These are phyloP conservation scores for Drosophila pullipes DNA, from an alignment of 2,888 invertebrate genomes.

Conservation along the genomic window DNA sequence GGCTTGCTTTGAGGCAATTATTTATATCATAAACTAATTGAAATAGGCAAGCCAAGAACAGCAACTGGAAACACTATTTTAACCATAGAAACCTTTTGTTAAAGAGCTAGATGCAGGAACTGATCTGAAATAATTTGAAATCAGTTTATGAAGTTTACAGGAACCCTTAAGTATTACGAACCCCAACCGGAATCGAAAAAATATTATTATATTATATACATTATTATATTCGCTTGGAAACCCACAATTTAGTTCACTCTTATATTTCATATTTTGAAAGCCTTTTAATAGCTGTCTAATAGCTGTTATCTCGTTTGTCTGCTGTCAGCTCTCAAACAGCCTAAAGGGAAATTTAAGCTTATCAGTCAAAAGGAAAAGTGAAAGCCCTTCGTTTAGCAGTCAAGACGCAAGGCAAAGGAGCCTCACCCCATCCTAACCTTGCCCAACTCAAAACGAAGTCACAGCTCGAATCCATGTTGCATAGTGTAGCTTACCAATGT, in stretches of 20 bases:
- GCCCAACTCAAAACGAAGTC: conserved; percentile 1
- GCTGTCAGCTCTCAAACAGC: neutral
- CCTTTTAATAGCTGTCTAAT: neutral
- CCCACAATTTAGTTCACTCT: neutral
- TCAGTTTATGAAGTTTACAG: neutral
- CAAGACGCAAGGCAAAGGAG: neutral
- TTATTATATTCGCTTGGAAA: neutral
- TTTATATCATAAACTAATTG: neutral
- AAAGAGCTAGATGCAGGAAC: too few relatives aligned
- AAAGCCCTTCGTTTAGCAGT: neutral
- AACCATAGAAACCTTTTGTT: neutral
- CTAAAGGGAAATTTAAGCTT: neutral
- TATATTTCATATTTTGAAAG: neutral
- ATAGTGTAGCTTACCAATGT: conserved; percentile 68
- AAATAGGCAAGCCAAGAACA: neutral
- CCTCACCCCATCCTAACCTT: neutral
- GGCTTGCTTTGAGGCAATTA: neutral
- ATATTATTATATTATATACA: neutral
- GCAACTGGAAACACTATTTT: neutral
- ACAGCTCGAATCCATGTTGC: conserved; percentile 14
- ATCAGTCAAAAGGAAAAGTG: neutral
- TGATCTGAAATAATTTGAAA: neutral
- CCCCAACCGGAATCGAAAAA: fast-evolving
- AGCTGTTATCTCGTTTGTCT: neutral
- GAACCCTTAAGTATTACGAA: fast-evolving